phyloP scores from a whole-genome alignment of 2,888 invertebrate species.

The Pachydiplax longipennis region DNA sequence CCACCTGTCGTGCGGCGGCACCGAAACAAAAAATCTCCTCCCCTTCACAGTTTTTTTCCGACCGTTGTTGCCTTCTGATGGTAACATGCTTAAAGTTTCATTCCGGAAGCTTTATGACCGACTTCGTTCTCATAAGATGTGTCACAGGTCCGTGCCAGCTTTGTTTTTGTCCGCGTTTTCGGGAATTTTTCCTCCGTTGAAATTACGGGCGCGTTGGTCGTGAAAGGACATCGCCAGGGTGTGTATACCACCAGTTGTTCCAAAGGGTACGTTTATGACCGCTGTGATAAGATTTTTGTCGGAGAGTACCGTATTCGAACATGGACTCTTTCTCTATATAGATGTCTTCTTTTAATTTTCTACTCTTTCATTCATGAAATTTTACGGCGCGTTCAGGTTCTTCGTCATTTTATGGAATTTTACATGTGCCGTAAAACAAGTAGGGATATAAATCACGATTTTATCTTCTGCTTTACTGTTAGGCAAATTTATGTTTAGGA shows the following conservation, averaged over 20 bases:
- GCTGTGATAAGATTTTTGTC: too few relatives aligned
- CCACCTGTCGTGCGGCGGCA: conserved; percentile 14
- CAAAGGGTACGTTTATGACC: neutral
- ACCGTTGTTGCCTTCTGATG: neutral
- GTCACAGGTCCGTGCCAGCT: neutral
- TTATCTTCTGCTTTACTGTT: too few relatives aligned
- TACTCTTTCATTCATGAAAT: too few relatives aligned
- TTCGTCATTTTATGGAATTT: too few relatives aligned
- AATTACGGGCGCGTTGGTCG: neutral
- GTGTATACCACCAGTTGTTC: neutral
- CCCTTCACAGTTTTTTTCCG: neutral
- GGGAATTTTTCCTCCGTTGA: neutral
- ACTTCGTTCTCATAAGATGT: neutral
- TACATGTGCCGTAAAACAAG: too few relatives aligned
- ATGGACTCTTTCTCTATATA: too few relatives aligned
- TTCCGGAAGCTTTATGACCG: neutral
- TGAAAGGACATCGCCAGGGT: neutral
- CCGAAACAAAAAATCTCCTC: neutral
- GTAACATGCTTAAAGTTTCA: neutral
- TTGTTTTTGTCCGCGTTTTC: neutral
- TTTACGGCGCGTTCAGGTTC: too few relatives aligned
- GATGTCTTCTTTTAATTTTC: too few relatives aligned
- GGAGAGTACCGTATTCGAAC: too few relatives aligned
- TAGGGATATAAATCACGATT: too few relatives aligned
- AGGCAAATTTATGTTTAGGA: too few relatives aligned